These are phyloP conservation scores for Indicator indicator DNA, from an alignment of 2,113 vertebrate genomes.

Conservation along the genomic window DNA sequence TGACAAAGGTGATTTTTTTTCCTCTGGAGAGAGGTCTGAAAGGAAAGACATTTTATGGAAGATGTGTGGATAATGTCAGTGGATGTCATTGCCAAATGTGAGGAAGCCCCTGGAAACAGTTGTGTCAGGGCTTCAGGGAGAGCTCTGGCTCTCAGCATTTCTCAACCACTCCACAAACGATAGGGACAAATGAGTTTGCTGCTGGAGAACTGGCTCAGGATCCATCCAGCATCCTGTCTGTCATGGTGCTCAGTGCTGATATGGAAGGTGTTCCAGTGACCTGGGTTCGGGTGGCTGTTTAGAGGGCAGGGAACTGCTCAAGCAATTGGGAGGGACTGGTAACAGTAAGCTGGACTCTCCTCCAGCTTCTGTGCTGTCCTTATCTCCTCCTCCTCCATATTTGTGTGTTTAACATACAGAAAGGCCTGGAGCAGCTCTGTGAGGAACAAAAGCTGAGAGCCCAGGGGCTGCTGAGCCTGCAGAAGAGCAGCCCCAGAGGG, in stretches of 20 bases:
- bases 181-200: background rate
- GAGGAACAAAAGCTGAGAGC: too few relatives aligned
- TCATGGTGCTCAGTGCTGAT: background rate
- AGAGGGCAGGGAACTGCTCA: rapidly evolving
- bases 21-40: background rate
- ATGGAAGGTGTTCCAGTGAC: rapidly evolving
- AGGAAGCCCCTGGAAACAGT: background rate
- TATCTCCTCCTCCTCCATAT: background rate
- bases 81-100: background rate
- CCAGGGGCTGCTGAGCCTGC: too few relatives aligned
- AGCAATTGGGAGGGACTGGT: background rate
- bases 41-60: background rate
- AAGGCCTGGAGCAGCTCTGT: too few relatives aligned
- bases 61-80: background rate
- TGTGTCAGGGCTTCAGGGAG: background rate
- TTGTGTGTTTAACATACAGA: background rate
- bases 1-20: background rate
- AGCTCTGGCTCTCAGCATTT: background rate
- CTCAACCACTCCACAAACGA: background rate
- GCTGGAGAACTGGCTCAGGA: background rate
- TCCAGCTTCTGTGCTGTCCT: rapidly evolving
- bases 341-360: too few relatives aligned
- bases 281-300: rapidly evolving
- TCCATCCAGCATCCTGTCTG: background rate
- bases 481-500: too few relatives aligned